These are phyloP conservation scores for Paradisaea rubra DNA, from an alignment of 2,113 vertebrate species.

Conservation along the genomic window DNA sequence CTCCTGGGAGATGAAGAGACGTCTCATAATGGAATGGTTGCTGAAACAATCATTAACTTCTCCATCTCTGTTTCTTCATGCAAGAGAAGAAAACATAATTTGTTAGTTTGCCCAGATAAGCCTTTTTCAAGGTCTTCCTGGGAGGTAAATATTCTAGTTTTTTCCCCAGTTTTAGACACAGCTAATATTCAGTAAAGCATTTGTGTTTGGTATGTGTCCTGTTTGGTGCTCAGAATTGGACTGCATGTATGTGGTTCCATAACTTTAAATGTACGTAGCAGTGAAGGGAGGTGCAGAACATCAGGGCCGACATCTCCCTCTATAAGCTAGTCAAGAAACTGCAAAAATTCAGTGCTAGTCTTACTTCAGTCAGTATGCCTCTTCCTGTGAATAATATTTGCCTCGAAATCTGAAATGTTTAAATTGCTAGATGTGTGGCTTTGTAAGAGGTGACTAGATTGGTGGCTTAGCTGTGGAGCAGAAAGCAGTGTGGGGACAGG, in stretches of 20 bases:
- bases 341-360: background rate
- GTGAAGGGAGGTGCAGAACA: background rate
- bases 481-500: background rate
- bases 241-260: background rate
- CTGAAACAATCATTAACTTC: background rate
- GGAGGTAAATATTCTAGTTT: background rate
- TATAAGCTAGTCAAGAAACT: background rate
- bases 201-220: background rate
- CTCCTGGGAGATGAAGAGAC: background rate
- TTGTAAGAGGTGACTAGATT: background rate
- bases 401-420: background rate
- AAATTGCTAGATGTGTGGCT: background rate
- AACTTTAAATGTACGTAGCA: background rate
- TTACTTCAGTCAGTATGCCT: background rate
- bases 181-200: background rate
- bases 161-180: background rate
- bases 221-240: background rate
- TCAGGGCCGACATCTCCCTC: background rate
- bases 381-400: background rate
- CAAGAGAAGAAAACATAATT: background rate
- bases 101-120: background rate
- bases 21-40: background rate
- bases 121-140: background rate
- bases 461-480: background rate
- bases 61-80: background rate